These are phyloP conservation scores for Paedocypris sp. DNA, from an alignment of 2,113 vertebrate species.

Conservation along the genomic window DNA sequence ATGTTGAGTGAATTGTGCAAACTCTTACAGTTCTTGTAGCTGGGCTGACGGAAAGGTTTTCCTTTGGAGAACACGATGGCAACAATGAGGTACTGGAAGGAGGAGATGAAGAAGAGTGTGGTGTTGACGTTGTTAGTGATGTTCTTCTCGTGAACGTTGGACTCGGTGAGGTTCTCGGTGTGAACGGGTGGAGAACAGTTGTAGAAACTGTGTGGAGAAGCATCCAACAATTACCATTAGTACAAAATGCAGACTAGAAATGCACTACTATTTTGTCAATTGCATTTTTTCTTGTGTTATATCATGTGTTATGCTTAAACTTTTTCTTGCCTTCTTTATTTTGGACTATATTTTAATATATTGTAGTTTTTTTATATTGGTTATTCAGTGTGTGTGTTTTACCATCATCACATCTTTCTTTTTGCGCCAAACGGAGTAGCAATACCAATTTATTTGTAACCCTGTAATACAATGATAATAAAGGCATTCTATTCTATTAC, in stretches of 20 bases:
- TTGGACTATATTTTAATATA: no score
- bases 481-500: no score
- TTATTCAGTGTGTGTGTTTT: no score
- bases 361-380: no score
- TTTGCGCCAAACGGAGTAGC: no score
- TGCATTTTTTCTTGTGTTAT: no score
- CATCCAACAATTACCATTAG: constrained; percentile 5
- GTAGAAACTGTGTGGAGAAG: constrained; percentile 74
- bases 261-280: background rate
- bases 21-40: constrained; percentile 88
- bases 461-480: no score
- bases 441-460: no score
- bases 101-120: constrained; percentile 91
- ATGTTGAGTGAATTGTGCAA: background rate
- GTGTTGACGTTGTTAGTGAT: constrained; percentile 92
- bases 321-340: no score
- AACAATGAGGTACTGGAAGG: constrained; percentile 94
- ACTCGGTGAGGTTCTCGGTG: constrained; percentile 62
- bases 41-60: constrained; percentile 91
- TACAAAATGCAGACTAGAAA: background rate
- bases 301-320: no score
- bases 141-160: constrained; percentile 64
- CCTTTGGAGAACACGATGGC: constrained; percentile 95
- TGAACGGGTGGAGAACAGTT: constrained; percentile 51
- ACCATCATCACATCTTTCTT: no score